Base-by-base conservation (phyloP, 2,113 vertebrate species). In the Oncorhynchus keta region DNA sequence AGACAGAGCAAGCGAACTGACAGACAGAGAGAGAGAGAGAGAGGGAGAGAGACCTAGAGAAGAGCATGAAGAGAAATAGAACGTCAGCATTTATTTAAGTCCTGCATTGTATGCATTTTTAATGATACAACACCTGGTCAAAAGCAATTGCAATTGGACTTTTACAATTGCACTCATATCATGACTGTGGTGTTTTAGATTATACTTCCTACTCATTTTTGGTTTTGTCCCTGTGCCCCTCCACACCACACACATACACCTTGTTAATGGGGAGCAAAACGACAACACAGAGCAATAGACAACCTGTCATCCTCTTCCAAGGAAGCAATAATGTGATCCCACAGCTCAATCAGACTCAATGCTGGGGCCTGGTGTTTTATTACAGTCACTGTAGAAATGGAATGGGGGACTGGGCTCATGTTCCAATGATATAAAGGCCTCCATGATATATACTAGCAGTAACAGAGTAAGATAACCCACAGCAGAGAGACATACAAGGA, bases 261-360 rank as follows among this genome's bases (percentile, higher is more conserved):
- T 73, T 78, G 74, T 82, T 82, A 78, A 80, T 80, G 73, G 70
- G 81, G 57, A 82, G 57, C 20, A 74, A 76, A 74, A 77, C 73
- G 79, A 75, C 70, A 79, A 79, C 69, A 79, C 24, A 13, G 78
- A 57, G 61, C 55, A 72, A 83, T 79, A 77, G 85, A 79, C 80
- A 79, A 75, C 75, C 84, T 83, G 84, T 79, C 84, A 77, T 71
- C 65, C 67, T 66, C 68, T 66, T 73, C 81, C 81, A 61, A n/a
- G 39, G 73, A 80, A 64, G 78, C 72, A 79, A 75, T 83, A 81
- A 83, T 83, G 78, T 76, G 81, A 85, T 85, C 78, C 81, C 81
- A 80, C 74, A 78, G 81, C 79, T 85, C 84, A 79, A 80, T 82
- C 69, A 76, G 77, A 68, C n/a, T 65, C 76, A 59, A 64, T 73